These are phyloP conservation scores for Phymastichus coffea DNA, from an alignment of 1,140 invertebrate species.

Conservation along the genomic window DNA sequence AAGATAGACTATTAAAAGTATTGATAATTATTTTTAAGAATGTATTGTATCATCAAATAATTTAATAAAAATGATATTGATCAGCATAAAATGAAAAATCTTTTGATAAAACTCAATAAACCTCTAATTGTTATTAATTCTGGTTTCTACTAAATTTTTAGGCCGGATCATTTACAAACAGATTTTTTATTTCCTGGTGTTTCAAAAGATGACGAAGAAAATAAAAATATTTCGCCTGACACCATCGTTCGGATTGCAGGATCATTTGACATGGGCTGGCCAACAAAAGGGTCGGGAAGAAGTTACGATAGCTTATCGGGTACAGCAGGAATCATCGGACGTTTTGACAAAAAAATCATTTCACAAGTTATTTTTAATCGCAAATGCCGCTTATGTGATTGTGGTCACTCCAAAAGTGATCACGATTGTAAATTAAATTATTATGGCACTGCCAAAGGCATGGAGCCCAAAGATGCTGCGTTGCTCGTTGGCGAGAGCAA, in stretches of 20 bases:
- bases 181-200: conserved; percentile 1
- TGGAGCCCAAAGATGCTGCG: conserved; percentile 10
- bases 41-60: too few relatives aligned
- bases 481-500: conserved; percentile 10
- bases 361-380: conserved; percentile 1
- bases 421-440: too few relatives aligned
- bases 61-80: too few relatives aligned
- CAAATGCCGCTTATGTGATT: conserved; percentile 18
- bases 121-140: too few relatives aligned
- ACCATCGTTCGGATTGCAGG: conserved; percentile 11
- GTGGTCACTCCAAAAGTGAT: conserved; percentile 9
- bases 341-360: conserved; percentile 18
- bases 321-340: conserved; percentile 7
- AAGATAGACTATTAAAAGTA: too few relatives aligned
- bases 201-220: background rate
- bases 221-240: background rate
- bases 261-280: conserved; percentile 20
- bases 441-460: conserved; percentile 10
- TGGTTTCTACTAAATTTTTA: background rate
- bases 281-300: conserved; percentile 13
- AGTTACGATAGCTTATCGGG: conserved; percentile 19
- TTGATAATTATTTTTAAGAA: too few relatives aligned
- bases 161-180: conserved; percentile 3
- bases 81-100: too few relatives aligned
- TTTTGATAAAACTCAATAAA: too few relatives aligned